A percentile compares a stretch with the other conserved stretches of the same genome.
Evolutionary conservation across 2,797 vertebrate species (phyloP).

Genomic region (Tenualosa ilisha): DNA sequence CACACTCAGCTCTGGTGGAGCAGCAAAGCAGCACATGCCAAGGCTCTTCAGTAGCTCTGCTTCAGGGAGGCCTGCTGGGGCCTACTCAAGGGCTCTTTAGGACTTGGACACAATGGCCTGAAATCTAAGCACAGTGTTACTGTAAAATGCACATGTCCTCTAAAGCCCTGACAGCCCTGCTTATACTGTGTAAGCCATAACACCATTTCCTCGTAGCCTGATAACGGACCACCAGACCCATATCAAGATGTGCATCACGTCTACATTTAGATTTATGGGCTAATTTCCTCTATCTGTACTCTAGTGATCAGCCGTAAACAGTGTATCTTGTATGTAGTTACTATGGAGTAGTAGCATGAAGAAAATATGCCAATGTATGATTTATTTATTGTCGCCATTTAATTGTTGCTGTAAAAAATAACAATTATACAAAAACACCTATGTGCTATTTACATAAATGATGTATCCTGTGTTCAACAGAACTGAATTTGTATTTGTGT

Average conservation of each 20-base stretch:
- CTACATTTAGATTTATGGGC: no score
- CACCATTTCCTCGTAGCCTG: background rate
- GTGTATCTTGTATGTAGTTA: background rate
- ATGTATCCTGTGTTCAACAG: background rate
- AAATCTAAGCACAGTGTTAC: background rate
- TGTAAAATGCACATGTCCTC: background rate
- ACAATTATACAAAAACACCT: background rate
- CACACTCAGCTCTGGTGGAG: constrained; percentile 19
- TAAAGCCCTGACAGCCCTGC: background rate
- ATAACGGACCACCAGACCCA: no score
- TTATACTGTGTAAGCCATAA: background rate
- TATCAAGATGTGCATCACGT: no score
- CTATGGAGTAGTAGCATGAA: background rate
- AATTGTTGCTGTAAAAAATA: background rate
- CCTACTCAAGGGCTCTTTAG: background rate
- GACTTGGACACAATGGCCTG: background rate
- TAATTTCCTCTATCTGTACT: no score
- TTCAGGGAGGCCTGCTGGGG: background rate
- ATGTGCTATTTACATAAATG: background rate
- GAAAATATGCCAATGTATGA: background rate
- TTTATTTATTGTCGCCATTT: background rate
- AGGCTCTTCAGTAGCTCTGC: background rate
- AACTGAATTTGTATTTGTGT: no score
- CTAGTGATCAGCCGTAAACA: no score
- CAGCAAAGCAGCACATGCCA: constrained; percentile 18